phyloP scores from a whole-genome alignment of 2,797 vertebrate species.

The Moxostoma hubbsi region DNA sequence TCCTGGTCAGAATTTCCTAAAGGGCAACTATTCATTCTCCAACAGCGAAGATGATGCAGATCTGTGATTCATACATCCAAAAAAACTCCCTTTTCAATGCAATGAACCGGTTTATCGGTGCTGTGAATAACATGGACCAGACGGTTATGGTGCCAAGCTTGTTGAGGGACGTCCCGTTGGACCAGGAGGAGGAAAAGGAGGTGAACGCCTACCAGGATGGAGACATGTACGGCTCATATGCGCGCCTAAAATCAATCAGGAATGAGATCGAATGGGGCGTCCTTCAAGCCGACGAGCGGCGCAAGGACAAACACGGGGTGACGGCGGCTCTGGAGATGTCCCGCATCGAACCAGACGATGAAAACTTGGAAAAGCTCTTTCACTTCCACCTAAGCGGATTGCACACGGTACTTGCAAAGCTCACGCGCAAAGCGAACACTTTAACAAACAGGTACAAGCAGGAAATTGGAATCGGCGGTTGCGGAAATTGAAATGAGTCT shows the following conservation, averaged over 20 bases:
- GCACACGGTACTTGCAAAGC: slow-evolving; percentile 86
- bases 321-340: slow-evolving; percentile 67
- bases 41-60: slow-evolving; percentile 83
- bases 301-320: slow-evolving; percentile 74
- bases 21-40: neutral
- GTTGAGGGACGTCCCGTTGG: slow-evolving; percentile 92
- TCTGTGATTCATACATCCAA: slow-evolving; percentile 86
- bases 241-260: slow-evolving; percentile 95
- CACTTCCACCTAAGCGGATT: slow-evolving; percentile 90
- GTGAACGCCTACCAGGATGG: slow-evolving; percentile 76
- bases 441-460: slow-evolving; percentile 93
- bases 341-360: slow-evolving; percentile 75
- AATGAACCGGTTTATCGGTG: slow-evolving; percentile 95
- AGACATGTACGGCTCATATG: slow-evolving; percentile 96
- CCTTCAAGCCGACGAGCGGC: slow-evolving; percentile 74
- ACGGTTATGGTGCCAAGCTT: slow-evolving; percentile 96
- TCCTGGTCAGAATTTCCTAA: neutral
- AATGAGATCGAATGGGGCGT: slow-evolving; percentile 95
- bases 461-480: slow-evolving; percentile 87
- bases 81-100: slow-evolving; percentile 91
- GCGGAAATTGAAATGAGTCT: slow-evolving; percentile 74
- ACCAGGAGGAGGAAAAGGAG: slow-evolving; percentile 83
- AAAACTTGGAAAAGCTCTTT: slow-evolving; percentile 89
- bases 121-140: slow-evolving; percentile 99
- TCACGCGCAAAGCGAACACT: slow-evolving; percentile 88